Conservation (phyloP, 2,113 vertebrate species). For the Dolichallabes microphthalmus region DNA sequence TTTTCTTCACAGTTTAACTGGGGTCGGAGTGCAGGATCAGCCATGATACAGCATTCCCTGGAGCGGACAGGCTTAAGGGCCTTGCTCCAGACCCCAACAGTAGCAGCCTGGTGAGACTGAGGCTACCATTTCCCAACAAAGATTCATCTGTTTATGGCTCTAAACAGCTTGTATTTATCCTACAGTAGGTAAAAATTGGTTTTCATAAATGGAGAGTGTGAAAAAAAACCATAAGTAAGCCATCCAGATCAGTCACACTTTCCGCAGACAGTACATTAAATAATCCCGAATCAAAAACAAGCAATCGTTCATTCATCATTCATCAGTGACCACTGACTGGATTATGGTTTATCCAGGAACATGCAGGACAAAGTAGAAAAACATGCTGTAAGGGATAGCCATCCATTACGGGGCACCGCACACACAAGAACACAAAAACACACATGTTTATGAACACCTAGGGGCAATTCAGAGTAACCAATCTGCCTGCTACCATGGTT, state of each 20-base stretch:
- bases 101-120: too few species aligned
- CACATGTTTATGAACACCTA: background rate
- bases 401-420: background rate
- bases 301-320: background rate
- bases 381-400: background rate
- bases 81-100: too few species aligned
- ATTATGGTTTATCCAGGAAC: background rate
- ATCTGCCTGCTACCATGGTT: background rate
- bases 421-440: background rate
- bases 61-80: too few species aligned
- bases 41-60: too few species aligned
- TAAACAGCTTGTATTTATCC: too few species aligned
- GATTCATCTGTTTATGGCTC: too few species aligned
- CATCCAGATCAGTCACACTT: background rate
- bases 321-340: background rate
- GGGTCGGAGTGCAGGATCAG: too few species aligned
- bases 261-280: background rate
- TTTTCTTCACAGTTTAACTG: too few species aligned
- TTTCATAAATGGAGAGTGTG: background rate
- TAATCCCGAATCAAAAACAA: background rate
- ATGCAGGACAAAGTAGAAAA: background rate
- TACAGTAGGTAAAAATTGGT: too few species aligned
- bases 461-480: background rate
- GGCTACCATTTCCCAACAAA: too few species aligned
- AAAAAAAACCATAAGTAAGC: constrained; percentile 17